Conservation (phyloP, 2,797 vertebrate species). For the Danio tinwini region DNA sequence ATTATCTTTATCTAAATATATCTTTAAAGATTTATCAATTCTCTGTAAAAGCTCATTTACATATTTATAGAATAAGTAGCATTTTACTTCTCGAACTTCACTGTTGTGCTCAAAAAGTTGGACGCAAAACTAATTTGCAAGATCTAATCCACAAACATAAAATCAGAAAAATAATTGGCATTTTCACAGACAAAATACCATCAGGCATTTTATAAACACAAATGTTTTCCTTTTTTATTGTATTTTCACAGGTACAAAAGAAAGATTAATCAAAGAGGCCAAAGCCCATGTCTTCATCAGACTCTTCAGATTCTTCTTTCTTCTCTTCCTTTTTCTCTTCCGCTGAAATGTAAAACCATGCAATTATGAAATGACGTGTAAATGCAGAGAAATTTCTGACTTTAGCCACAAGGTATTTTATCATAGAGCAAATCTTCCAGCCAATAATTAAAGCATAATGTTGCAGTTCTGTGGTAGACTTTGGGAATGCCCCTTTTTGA, state of each 20-base stretch:
- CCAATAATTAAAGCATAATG: not conserved
- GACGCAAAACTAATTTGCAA: too few species aligned
- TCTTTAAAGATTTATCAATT: too few species aligned
- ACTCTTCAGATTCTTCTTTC: conserved; percentile 87
- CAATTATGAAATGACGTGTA: not conserved
- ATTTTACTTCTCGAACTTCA: too few species aligned
- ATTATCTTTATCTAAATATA: too few species aligned
- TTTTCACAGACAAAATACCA: too few species aligned
- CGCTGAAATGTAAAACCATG: conserved; percentile 65
- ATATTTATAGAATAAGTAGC: too few species aligned
- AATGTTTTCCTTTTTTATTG: conserved; percentile 81
- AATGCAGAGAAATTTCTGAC: not conserved
- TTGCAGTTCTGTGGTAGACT: not conserved
- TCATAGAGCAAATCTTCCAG: not conserved
- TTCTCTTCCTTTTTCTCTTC: conserved; percentile 90
- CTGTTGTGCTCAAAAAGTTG: too few species aligned
- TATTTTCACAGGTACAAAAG: conserved; percentile 70
- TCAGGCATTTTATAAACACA: too few species aligned
- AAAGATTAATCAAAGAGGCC: conserved; percentile 85
- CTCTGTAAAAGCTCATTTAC: too few species aligned
- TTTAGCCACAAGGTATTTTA: not conserved
- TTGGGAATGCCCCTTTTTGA: not conserved
- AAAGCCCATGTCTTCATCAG: conserved; percentile 88
- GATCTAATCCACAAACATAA: too few species aligned
- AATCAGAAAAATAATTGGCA: too few species aligned